Evolutionary conservation across 2,113 vertebrate species (phyloP), one percentile per base, ranked within the genome.

Genomic region (Coptodon rendalli): DNA sequence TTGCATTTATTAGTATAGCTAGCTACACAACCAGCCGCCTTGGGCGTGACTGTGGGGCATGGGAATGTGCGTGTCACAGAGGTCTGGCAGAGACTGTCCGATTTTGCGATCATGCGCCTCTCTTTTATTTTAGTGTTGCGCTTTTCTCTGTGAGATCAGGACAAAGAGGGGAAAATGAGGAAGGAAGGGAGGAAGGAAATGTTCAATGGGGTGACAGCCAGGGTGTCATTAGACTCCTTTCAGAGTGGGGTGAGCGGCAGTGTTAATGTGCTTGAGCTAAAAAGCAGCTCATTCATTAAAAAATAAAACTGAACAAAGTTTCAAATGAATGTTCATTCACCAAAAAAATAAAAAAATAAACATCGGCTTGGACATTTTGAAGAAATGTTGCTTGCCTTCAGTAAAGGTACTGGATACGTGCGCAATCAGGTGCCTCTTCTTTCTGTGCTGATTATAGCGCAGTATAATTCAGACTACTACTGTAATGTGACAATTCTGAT

Each of bases 1-100:
- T 89, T 43, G 43, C 48, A 63, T 89, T 89, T 92, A 95, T 93
- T 88, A 92, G 80, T 86, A 89, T 88, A 59, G 80, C 86, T 85
- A 88, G 89, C 87, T 85, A 84, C 88, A 29, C 81, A 43, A 57
- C 43, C 80, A 79, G 81, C 68, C 71, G 82, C 84, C 88, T 89
- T 87, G 80, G 81, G 89, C 27, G 5, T 29, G 86, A 71, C 53
- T 86, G 48, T 40, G 84, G 63, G 86, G 85, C 66, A 87, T 36
- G 63, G 85, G 82, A 91, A 87, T 84, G 89, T 56, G 31, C 63
- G 76, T 73, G 81, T 59, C 22, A 13, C 82, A n/a, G 86, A 63
- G 81, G 86, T 83, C 63, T 84, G 71, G 45, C 82, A 89, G 71
- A 83, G 79, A 80, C 73, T 81, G 90, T 87, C 86, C 80, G 11